Base-by-base conservation (phyloP, 1,140 invertebrate species). In the Heliothis subflexa region DNA sequence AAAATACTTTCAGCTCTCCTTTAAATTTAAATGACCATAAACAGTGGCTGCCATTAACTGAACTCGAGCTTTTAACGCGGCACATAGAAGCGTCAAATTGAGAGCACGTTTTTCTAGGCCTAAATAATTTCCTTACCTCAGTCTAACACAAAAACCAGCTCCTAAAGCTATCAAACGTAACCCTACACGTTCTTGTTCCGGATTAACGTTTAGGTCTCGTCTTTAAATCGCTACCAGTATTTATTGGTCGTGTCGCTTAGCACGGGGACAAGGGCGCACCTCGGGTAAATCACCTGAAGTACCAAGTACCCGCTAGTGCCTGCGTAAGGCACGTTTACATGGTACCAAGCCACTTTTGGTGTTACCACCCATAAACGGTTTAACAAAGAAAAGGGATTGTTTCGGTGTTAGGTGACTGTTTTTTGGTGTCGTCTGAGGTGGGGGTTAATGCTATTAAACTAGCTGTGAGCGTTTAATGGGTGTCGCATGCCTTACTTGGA, bases 211-310 rank as follows among this genome's bases (percentile, higher is more conserved):
- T 83, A 83, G 78, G 85, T 83, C 80, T 83, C 79, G 79, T 81
- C 82, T 81, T 70, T 85, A 85, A 83, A 85, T 83, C 82, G 88
- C 89, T 88, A 88, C 89, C 82, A 83, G 82, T 91, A 89, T 91
- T 91, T 91, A 91, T 91, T 85, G 84, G 88, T 82, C 57, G 73
- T 70, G 78, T 75, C 61, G 49, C 49, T 45, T 33, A 45, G 50
- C 68, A 25, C 50, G 54, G 66, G 55, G 72, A 78, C 80, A 80
- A n/a, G 50, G 66, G 61, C 72, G 47, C n/a, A 59, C 45, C 28
- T 52, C 57, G 79, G 79, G 68, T 81, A 78, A 78, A 81, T 81
- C 79, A 81, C 79, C 68, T 52, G 59, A 40, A 9, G 33, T 40
- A 40, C 33, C 49, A 25, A 62, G 40, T 45, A 11, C 16, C 61